Percentiles rank a stretch among this genome's conserved stretches.
These are phyloP conservation scores for Subacronicta megacephala DNA, from an alignment of 2,888 invertebrate species.

Conservation along the genomic window DNA sequence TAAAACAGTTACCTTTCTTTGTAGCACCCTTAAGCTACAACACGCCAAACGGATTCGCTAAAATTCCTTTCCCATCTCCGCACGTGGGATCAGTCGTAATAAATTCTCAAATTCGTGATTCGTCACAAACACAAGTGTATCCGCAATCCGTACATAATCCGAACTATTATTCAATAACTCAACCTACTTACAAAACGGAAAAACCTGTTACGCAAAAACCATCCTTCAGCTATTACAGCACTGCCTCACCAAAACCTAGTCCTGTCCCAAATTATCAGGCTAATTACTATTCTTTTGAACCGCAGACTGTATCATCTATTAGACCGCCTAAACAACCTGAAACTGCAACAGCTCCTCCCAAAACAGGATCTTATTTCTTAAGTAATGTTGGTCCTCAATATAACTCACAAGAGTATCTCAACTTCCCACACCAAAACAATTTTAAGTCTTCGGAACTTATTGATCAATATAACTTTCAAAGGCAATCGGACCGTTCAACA, in stretches of 20 bases:
- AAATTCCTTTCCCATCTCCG: slow-evolving; percentile 95
- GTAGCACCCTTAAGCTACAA: slow-evolving; percentile 96
- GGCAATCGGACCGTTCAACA: slow-evolving; percentile 66
- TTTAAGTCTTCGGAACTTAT: slow-evolving; percentile 62
- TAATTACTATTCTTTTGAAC: slow-evolving; percentile 83
- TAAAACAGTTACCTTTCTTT: slow-evolving; percentile 94
- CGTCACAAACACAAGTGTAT: slow-evolving; percentile 59
- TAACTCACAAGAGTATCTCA: slow-evolving; percentile 66
- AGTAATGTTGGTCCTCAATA: slow-evolving; percentile 70
- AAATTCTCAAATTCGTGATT: slow-evolving; percentile 85
- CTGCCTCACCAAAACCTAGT: slow-evolving; percentile 76
- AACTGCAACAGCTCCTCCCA: slow-evolving; percentile 62
- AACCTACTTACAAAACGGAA: slow-evolving; percentile 65
- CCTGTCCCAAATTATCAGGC: slow-evolving; percentile 67
- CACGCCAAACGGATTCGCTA: slow-evolving; percentile 95
- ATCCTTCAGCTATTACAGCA: slow-evolving; percentile 80
- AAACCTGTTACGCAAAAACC: slow-evolving; percentile 81
- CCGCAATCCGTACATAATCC: slow-evolving; percentile 40
- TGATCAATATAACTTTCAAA: slow-evolving; percentile 65
- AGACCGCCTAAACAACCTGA: slow-evolving; percentile 68
- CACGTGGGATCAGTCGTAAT: slow-evolving; percentile 96
- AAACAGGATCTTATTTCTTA: slow-evolving; percentile 74
- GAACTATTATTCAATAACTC: slow-evolving; percentile 61
- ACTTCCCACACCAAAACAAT: slow-evolving; percentile 63
- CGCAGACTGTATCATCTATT: slow-evolving; percentile 78